Conservation (phyloP, 2,113 vertebrate species). For the Nematolebias whitei region DNA sequence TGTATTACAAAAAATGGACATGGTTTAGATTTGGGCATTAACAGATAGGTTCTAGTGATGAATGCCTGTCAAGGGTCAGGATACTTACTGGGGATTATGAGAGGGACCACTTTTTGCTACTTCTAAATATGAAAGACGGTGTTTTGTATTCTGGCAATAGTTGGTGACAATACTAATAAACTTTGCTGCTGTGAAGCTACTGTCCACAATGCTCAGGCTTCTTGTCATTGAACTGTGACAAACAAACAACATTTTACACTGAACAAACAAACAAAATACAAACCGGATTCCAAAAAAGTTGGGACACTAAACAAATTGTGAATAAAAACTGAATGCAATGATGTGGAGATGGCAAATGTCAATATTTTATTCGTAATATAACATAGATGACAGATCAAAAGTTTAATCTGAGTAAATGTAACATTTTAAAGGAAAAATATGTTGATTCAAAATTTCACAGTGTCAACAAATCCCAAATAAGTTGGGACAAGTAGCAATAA, state of each 20-base stretch:
- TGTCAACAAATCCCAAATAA: too few species aligned
- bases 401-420: too few species aligned
- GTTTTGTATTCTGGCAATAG: conserved; percentile 47
- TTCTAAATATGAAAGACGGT: not conserved
- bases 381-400: too few species aligned
- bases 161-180: conserved; percentile 49
- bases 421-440: too few species aligned
- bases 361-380: too few species aligned
- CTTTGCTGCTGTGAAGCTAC: conserved; percentile 9
- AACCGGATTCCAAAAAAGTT: too few species aligned
- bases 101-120: conserved; percentile 18
- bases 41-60: not conserved
- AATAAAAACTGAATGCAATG: too few species aligned
- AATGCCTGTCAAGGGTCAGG: not conserved
- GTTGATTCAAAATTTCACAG: too few species aligned
- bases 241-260: conserved; percentile 5
- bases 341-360: too few species aligned
- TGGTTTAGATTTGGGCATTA: not conserved
- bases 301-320: too few species aligned
- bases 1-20: conserved; percentile 18
- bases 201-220: not conserved
- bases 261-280: too few species aligned
- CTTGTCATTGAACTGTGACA: conserved; percentile 14
- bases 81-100: conserved; percentile 61
- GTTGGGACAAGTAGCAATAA: too few species aligned